Evolutionary conservation across 2,113 vertebrate genomes (phyloP).

Genomic region (Heterotis niloticus): DNA sequence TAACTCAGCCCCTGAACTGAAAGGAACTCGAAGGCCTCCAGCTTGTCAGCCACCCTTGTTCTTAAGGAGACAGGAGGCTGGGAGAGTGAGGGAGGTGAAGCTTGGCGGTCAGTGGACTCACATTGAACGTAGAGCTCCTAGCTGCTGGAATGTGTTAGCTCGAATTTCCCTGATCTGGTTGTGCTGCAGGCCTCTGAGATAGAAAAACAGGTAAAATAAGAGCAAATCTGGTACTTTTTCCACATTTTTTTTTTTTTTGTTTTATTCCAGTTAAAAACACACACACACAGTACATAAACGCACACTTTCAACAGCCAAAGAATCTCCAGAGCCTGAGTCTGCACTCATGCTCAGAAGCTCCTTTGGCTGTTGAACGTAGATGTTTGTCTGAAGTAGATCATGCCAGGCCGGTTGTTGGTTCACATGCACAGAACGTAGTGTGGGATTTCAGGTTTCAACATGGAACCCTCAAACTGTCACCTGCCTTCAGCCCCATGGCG

Average conservation of each 20-base stretch:
- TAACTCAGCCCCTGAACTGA: neutral
- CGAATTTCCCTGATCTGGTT: slow-evolving; percentile 80
- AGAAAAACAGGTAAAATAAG: neutral
- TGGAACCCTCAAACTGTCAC: too few relatives aligned
- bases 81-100: neutral
- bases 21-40: neutral
- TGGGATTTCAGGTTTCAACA: too few relatives aligned
- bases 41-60: neutral
- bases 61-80: neutral
- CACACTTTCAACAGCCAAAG: too few relatives aligned
- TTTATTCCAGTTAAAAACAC: too few relatives aligned
- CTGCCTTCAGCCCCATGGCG: too few relatives aligned
- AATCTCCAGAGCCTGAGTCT: too few relatives aligned
- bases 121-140: slow-evolving; percentile 76
- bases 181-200: slow-evolving; percentile 81
- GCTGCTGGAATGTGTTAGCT: slow-evolving; percentile 82
- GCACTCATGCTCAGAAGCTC: too few relatives aligned
- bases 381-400: too few relatives aligned
- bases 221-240: neutral
- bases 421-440: too few relatives aligned
- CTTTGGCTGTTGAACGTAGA: too few relatives aligned
- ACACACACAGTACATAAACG: too few relatives aligned
- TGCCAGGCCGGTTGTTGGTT: too few relatives aligned
- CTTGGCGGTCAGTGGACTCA: slow-evolving; percentile 58
- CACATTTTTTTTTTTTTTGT: neutral